Evolutionary conservation across 1,140 invertebrate species (phyloP).

Genomic region (Eurosta solidaginis): DNA sequence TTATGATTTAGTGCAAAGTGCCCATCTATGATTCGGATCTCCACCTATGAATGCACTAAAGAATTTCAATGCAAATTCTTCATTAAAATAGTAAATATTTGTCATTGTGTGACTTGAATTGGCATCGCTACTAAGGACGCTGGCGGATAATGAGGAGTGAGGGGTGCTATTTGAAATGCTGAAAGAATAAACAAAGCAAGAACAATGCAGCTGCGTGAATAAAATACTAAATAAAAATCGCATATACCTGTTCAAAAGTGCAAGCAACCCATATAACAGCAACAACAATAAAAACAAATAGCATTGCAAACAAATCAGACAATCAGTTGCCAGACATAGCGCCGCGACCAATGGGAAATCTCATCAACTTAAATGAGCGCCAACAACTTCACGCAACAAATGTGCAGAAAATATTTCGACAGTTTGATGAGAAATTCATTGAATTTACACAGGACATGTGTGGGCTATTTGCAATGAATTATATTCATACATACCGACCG

Average conservation of each 20-base stretch:
- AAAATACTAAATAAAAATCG: background rate
- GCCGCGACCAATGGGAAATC: background rate
- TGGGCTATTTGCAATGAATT: conserved; percentile 23
- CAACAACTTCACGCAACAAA: conserved; percentile 16
- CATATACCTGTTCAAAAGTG: background rate
- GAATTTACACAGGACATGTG: conserved; percentile 1
- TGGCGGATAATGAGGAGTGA: background rate
- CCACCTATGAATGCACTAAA: too few relatives aligned
- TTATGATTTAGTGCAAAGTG: too few relatives aligned
- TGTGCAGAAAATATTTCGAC: conserved; percentile 24
- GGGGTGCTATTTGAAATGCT: background rate
- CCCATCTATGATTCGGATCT: too few relatives aligned
- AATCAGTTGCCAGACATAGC: background rate
- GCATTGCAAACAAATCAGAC: background rate
- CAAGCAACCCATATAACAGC: background rate
- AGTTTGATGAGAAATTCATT: conserved; percentile 1
- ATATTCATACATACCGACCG: background rate
- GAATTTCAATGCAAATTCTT: conserved; percentile 48
- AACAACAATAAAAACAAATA: background rate
- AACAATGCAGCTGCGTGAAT: conserved; percentile 53
- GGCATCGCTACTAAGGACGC: conserved; percentile 12
- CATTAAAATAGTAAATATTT: conserved; percentile 57
- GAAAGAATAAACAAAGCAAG: conserved; percentile 33
- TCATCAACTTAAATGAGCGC: background rate
- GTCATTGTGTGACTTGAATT: conserved; percentile 42